Evolutionary conservation across 2,797 vertebrate genomes (phyloP), one percentile per base, ranked within the genome.

Genomic region (Enteromius argenteus): DNA sequence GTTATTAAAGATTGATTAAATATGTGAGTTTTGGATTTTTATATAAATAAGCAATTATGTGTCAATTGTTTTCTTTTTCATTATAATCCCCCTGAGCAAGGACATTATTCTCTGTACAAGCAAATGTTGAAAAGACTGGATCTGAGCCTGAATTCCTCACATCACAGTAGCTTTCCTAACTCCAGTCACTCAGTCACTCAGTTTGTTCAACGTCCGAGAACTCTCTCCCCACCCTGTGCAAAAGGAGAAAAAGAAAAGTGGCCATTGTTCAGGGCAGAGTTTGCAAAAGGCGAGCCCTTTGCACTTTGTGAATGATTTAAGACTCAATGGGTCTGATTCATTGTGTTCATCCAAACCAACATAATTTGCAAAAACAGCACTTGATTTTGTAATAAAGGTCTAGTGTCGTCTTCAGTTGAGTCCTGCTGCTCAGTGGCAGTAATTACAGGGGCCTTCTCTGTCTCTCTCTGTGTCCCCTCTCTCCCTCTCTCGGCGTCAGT

Each of bases 351-450:
- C 91, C 93, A 94, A 93, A 94, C 91, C 90, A 90, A 87, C 84
- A 80, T 91, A 94, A 96, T 94, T 94, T 94, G 91, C 93, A 93
- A 93, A 94, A 95, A 93, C 94, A 95, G 94, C 93, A 94, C 93
- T 95, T 92, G 92, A 92, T 94, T 92, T 92, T 90, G 89, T 91
- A 92, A 95, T 94, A 94, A 95, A 94, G 92, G 91, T 91, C 93
- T 90, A 88, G 91, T 93, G 93, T 95, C 94, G 93, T 94, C 93
- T 94, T 91, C 92, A 95, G 94, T 95, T 93, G 91, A 85, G 91
- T 92, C 91, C 71, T 91, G 91, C 91, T 89, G 93, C 88, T 91
- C 92, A 93, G 90, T 92, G 88, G 88, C 91, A 92, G 92, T 92
- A 94, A 94, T 95, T 94, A 95, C 91, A 89, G 80, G 23, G 89